Evolutionary conservation across 2,888 invertebrate genomes (phyloP).

Genomic region (Eristalinus sepulchralis): DNA sequence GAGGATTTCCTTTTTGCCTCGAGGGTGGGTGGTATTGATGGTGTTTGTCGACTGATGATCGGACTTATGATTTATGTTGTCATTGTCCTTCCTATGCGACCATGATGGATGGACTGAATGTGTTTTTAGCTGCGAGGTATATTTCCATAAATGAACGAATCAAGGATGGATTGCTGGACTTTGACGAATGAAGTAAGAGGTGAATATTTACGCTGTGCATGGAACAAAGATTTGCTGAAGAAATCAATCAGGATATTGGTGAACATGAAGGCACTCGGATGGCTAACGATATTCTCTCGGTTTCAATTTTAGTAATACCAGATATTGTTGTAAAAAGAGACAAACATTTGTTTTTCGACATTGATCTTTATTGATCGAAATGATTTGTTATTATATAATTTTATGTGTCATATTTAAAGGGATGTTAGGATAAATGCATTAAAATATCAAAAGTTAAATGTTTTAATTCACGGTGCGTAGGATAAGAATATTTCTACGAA

Average conservation of each 20-base stretch:
- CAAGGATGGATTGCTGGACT: conserved; percentile 54
- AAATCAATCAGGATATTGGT: conserved; percentile 68
- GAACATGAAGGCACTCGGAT: conserved; percentile 15
- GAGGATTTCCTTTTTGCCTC: conserved; percentile 54
- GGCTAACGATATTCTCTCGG: neutral
- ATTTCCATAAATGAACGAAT: conserved; percentile 67
- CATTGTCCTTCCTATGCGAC: conserved; percentile 70
- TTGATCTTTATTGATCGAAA: neutral
- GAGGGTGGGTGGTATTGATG: conserved; percentile 48
- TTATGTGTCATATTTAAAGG: too few species aligned
- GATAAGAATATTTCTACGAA: too few species aligned
- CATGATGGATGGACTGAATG: conserved; percentile 77
- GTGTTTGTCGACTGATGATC: conserved; percentile 74
- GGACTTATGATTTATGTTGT: conserved; percentile 78
- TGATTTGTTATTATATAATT: neutral
- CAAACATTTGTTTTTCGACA: neutral
- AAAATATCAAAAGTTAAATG: too few species aligned
- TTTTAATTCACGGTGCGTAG: too few species aligned
- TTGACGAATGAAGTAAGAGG: conserved; percentile 62
- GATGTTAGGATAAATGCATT: too few species aligned
- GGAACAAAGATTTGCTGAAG: conserved; percentile 27
- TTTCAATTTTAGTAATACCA: conserved; percentile 1
- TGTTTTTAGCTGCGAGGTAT: conserved; percentile 71
- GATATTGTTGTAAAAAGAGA: neutral
- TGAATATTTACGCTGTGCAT: conserved; percentile 54